These are phyloP conservation scores for Endomychus coccineus DNA, from an alignment of 2,888 invertebrate genomes.

Conservation along the genomic window DNA sequence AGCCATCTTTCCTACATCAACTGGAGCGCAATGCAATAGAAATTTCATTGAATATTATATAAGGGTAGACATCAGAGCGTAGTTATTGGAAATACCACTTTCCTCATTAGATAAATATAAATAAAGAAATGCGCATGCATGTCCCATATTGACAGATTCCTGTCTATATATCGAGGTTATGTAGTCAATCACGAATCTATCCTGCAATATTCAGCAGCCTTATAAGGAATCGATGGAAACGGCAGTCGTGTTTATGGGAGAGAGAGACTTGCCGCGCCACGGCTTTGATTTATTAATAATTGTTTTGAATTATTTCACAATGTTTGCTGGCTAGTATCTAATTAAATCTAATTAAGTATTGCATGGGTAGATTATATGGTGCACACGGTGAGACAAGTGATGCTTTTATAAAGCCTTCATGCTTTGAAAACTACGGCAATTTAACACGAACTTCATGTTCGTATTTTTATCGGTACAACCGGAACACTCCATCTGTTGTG, in stretches of 20 bases:
- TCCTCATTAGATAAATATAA: conserved; percentile 13
- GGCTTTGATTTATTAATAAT: conserved; percentile 24
- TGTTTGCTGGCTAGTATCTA: conserved; percentile 18
- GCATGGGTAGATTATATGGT: conserved; percentile 14
- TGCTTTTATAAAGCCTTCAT: too few relatives aligned
- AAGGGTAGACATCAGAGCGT: too few relatives aligned
- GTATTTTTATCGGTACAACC: not conserved
- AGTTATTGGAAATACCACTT: conserved; percentile 6
- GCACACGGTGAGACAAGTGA: conserved; percentile 6
- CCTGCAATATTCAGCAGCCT: conserved; percentile 17
- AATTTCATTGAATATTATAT: too few relatives aligned
- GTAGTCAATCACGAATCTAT: conserved; percentile 17
- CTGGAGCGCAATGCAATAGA: too few relatives aligned
- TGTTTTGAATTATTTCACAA: conserved; percentile 24
- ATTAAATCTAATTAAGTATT: conserved; percentile 22
- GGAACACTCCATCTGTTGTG: not conserved
- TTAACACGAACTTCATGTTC: too few relatives aligned
- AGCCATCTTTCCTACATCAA: too few relatives aligned
- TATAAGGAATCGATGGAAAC: conserved; percentile 11
- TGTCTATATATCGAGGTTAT: conserved; percentile 17
- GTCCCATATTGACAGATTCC: conserved; percentile 13
- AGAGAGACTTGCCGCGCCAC: too few relatives aligned
- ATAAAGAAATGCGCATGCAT: conserved; percentile 4
- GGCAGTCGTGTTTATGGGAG: too few relatives aligned
- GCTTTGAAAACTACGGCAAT: too few relatives aligned